A percentile compares a stretch with the other conserved stretches of the same genome.
phyloP scores from a whole-genome alignment of 2,888 invertebrate species.

The Sphaerophoria taeniata region DNA sequence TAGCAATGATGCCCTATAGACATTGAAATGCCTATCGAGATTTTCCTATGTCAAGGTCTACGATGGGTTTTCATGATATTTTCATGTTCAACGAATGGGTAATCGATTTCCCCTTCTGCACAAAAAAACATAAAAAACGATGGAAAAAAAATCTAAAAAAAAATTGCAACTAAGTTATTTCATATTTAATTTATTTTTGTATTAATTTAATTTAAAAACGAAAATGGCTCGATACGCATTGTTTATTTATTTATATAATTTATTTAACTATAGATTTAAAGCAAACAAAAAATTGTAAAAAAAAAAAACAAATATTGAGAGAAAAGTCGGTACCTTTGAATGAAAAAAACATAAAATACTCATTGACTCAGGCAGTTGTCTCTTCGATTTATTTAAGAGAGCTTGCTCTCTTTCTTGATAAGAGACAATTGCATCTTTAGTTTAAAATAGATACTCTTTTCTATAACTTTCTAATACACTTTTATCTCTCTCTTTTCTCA shows the following conservation, averaged over 20 bases:
- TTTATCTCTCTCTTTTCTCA: slow-evolving; percentile 5
- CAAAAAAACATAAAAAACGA: slow-evolving; percentile 34
- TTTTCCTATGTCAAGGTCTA: slow-evolving; percentile 65
- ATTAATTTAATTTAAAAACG: slow-evolving; percentile 53
- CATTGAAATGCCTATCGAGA: background rate
- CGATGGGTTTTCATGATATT: slow-evolving; percentile 14
- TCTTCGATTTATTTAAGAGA: background rate
- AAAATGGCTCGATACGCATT: slow-evolving; percentile 52
- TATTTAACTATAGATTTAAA: slow-evolving; percentile 49
- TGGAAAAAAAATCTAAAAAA: slow-evolving; percentile 39
- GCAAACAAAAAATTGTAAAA: slow-evolving; percentile 77
- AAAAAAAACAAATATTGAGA: slow-evolving; percentile 23
- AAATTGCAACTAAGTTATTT: slow-evolving; percentile 62
- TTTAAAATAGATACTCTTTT: background rate
- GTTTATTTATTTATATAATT: slow-evolving; percentile 67
- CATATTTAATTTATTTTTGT: slow-evolving; percentile 52
- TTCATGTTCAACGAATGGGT: slow-evolving; percentile 25
- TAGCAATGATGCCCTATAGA: slow-evolving; percentile 3
- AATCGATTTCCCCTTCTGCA: slow-evolving; percentile 25
- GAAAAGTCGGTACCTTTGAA: slow-evolving; percentile 78
- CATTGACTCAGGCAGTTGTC: slow-evolving; percentile 54
- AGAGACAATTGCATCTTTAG: slow-evolving; percentile 23
- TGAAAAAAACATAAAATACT: slow-evolving; percentile 65
- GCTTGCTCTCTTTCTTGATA: slow-evolving; percentile 14
- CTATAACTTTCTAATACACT: background rate